Percentiles rank a stretch among this genome's conserved stretches.
Conservation (phyloP, 2,797 vertebrate genomes). For the Zenarchopterus dispar region DNA sequence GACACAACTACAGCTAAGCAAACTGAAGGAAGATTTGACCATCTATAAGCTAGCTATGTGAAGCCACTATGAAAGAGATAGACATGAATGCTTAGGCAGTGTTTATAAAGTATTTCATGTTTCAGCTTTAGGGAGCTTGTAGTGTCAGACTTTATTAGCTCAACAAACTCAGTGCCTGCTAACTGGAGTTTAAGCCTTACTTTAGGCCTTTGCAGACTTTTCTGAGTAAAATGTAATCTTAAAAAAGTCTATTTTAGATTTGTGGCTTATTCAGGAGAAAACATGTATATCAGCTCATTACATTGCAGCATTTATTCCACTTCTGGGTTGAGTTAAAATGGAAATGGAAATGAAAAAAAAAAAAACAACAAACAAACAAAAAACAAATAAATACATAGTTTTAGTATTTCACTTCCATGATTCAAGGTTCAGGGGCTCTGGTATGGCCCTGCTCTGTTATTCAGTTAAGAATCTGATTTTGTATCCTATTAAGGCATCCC, state of each 20-base stretch:
- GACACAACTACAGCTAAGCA: constrained; percentile 2
- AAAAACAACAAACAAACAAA: too few relatives aligned
- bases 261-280: not conserved
- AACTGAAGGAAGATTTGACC: constrained; percentile 2
- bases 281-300: not conserved
- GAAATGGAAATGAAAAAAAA: too few relatives aligned
- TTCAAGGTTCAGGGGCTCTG: too few relatives aligned
- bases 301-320: too few relatives aligned
- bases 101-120: constrained; percentile 36
- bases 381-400: too few relatives aligned
- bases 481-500: too few relatives aligned
- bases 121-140: constrained; percentile 41
- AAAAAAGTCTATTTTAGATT: constrained; percentile 19
- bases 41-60: too few relatives aligned
- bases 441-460: too few relatives aligned
- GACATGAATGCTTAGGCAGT: constrained; percentile 44
- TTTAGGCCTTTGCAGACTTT: constrained; percentile 19
- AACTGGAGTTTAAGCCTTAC: constrained; percentile 33
- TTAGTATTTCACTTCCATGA: too few relatives aligned
- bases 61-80: constrained; percentile 4
- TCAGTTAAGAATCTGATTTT: too few relatives aligned
- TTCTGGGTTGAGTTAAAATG: too few relatives aligned
- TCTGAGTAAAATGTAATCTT: constrained; percentile 25
- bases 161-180: constrained; percentile 20
- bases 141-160: constrained; percentile 49